Evolutionary conservation across 2,888 invertebrate species (phyloP).

Genomic region (Eutolmus rufibarbis): DNA sequence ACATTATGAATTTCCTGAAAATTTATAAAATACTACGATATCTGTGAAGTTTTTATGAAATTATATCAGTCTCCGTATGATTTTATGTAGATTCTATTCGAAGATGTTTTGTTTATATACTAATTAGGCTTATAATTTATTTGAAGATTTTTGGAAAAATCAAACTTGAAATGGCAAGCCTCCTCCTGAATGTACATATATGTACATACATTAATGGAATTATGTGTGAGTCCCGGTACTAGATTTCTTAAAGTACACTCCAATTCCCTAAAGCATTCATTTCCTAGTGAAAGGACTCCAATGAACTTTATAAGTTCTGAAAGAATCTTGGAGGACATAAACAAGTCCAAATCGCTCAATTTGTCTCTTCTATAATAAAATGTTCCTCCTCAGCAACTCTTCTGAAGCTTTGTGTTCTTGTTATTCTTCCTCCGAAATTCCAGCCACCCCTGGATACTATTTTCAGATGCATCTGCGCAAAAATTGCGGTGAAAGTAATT

Average conservation of each 20-base stretch:
- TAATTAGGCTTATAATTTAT: too few relatives aligned
- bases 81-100: too few relatives aligned
- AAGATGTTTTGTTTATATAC: too few relatives aligned
- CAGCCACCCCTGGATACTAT: neutral
- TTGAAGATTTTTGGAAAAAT: too few relatives aligned
- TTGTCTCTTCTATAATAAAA: neutral
- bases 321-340: neutral
- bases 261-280: neutral
- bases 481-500: slow-evolving; percentile 21
- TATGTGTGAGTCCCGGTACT: neutral
- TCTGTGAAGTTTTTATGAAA: too few relatives aligned
- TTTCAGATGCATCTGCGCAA: slow-evolving; percentile 15
- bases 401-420: neutral
- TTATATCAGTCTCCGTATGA: too few relatives aligned
- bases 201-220: neutral
- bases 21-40: too few relatives aligned
- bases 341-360: neutral
- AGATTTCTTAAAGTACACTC: neutral
- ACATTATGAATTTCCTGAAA: too few relatives aligned
- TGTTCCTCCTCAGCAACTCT: neutral
- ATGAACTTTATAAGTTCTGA: neutral
- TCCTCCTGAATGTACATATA: too few relatives aligned
- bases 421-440: neutral
- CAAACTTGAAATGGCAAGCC: too few relatives aligned
- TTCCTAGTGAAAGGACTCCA: neutral